These are phyloP conservation scores for Apis florea DNA, from an alignment of 1,140 invertebrate genomes.

Conservation along the genomic window DNA sequence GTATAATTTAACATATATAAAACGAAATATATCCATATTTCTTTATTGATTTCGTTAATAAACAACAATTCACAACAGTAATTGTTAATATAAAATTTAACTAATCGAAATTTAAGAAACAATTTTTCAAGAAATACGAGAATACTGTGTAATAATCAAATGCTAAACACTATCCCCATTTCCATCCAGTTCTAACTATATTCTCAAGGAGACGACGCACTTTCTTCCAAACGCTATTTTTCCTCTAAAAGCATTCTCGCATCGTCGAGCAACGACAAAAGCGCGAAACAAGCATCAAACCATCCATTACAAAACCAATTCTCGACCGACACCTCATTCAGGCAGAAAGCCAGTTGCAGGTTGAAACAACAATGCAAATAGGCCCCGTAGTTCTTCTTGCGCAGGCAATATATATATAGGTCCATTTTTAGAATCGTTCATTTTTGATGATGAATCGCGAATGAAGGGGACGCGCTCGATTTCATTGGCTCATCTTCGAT, in stretches of 20 bases:
- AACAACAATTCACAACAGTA: no score
- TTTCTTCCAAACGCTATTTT: neutral
- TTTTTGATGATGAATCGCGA: constrained; percentile 28
- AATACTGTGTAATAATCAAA: no score
- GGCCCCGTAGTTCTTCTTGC: constrained; percentile 20
- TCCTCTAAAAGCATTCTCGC: neutral
- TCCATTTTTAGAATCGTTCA: constrained; percentile 18
- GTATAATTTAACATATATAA: no score
- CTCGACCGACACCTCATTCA: neutral
- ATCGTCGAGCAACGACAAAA: neutral
- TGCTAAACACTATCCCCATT: no score
- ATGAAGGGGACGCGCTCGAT: neutral
- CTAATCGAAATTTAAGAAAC: no score
- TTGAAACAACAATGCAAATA: neutral
- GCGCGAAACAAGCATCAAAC: neutral
- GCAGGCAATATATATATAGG: neutral
- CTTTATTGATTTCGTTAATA: no score
- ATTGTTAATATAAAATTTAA: no score
- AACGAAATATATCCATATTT: no score
- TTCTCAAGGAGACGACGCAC: no score
- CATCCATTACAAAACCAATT: neutral
- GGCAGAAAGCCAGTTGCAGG: neutral
- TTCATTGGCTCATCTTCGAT: neutral
- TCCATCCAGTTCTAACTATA: no score
- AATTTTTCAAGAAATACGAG: no score